Evolutionary conservation across 2,888 invertebrate genomes (phyloP).

Genomic region (Epirrhoe tristata): DNA sequence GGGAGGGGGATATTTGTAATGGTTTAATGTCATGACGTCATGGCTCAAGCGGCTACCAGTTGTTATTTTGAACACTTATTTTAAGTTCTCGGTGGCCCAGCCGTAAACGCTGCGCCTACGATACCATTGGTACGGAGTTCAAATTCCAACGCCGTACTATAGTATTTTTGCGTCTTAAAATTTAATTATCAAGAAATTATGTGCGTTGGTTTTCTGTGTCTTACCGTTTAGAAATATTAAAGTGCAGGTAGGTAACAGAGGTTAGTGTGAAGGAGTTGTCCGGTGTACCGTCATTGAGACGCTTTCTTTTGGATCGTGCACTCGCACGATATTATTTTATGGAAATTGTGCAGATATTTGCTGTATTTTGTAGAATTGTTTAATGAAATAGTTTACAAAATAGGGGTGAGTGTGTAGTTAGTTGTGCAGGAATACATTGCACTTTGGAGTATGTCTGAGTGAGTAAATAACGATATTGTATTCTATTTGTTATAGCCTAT

Average conservation of each 20-base stretch:
- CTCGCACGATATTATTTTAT: not conserved
- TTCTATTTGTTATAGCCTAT: not conserved
- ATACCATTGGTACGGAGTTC: not conserved
- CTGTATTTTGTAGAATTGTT: not conserved
- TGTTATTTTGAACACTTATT: not conserved
- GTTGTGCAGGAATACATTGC: not conserved
- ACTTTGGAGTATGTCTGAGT: not conserved
- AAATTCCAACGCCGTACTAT: not conserved
- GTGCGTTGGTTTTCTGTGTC: not conserved
- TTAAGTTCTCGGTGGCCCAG: not conserved
- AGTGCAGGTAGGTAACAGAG: not conserved
- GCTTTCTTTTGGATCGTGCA: not conserved
- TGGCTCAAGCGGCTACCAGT: not conserved
- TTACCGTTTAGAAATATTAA: not conserved
- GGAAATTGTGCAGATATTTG: not conserved
- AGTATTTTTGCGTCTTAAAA: not conserved
- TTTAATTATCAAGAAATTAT: not conserved
- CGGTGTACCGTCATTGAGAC: not conserved
- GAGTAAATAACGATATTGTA: not conserved
- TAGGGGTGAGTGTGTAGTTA: not conserved
- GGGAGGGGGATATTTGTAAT: constrained; percentile 2
- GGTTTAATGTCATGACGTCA: not conserved
- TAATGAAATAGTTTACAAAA: not conserved
- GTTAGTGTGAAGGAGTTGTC: not conserved
- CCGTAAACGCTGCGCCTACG: not conserved